Base-by-base conservation (phyloP, 1,140 invertebrate species). In the Stegodyphus mimosarum region DNA sequence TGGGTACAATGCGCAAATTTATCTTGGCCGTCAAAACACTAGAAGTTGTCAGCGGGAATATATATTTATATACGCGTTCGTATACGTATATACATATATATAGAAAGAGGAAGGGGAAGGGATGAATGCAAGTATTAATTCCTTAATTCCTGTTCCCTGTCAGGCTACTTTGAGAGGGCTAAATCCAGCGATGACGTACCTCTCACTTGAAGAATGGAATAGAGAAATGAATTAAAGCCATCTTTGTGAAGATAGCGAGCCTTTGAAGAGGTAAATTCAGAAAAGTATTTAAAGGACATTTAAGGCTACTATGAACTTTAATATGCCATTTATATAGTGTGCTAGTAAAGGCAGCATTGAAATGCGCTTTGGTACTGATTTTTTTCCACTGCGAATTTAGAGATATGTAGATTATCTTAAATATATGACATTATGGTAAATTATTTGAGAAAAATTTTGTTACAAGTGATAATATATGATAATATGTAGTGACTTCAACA, bases 1-100 rank as follows among this genome's bases (percentile, higher is more conserved):
- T 80, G 52, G 78, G 71, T 33, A 81, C 79, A 73, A 74, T 67
- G 80, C 80, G 15, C 48, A 51, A 83, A 74, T 83, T 83, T 66
- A 83, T 83, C 80, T 83, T 17, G 50, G 15, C 48, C 66, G n/a
- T 81, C 78, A 81, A 81, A 74, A 74, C 49, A 52, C 80, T 73
- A 33, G 48, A 83, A 74, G 48, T 74, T 74, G 80, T 73, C 80
- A 83, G 78, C 78, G 53, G 69, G 52, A 10, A 55, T 71, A 49
- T 49, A 71, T 49, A 33, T 71, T 33, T 33, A 50, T 60, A 60
- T 60, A 11, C 55, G 55, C 15, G 15, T 60, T 9, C 15, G 15
- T 60, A 60, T 60, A 60, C 15, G 5, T 60, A 60, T 60, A 60
- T 60, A 55, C 13, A 49, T 49, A 71, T 49, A 33, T 71, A n/a